Conservation (phyloP, 2,113 vertebrate genomes). For the Protomyctophum bolini region DNA sequence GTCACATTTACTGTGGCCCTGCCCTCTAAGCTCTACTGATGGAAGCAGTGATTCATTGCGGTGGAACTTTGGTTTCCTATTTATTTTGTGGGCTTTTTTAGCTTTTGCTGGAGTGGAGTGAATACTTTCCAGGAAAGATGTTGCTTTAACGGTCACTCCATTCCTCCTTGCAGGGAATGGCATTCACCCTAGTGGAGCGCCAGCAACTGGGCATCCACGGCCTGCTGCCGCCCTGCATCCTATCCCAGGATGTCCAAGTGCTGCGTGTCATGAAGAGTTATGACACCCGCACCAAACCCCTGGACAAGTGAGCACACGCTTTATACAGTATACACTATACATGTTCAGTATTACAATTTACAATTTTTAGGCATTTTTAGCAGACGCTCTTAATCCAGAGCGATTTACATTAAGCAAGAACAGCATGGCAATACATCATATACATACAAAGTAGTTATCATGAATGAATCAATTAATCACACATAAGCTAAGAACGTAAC, state of each 20-base stretch:
- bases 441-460: no score
- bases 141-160: slow-evolving; percentile 9
- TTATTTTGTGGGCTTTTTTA: not conserved
- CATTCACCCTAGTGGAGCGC: slow-evolving; percentile 94
- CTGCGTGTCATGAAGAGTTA: slow-evolving; percentile 95
- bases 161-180: slow-evolving; percentile 87
- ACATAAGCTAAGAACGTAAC: no score
- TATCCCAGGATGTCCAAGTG: slow-evolving; percentile 94
- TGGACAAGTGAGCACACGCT: slow-evolving; percentile 88
- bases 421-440: no score
- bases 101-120: not conserved
- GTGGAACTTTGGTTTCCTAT: slow-evolving; percentile 11
- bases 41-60: slow-evolving; percentile 49
- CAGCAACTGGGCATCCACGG: slow-evolving; percentile 96
- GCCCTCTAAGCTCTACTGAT: slow-evolving; percentile 9
- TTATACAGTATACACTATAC: no score
- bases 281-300: slow-evolving; percentile 86
- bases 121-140: not conserved
- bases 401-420: no score
- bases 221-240: slow-evolving; percentile 94
- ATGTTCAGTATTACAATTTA: no score
- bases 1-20: slow-evolving; percentile 18
- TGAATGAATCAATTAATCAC: no score
- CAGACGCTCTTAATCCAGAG: no score
- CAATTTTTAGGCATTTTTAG: no score